phyloP scores from a whole-genome alignment of 1,140 invertebrate species.

The Pseudomyrmex flavicornis region DNA sequence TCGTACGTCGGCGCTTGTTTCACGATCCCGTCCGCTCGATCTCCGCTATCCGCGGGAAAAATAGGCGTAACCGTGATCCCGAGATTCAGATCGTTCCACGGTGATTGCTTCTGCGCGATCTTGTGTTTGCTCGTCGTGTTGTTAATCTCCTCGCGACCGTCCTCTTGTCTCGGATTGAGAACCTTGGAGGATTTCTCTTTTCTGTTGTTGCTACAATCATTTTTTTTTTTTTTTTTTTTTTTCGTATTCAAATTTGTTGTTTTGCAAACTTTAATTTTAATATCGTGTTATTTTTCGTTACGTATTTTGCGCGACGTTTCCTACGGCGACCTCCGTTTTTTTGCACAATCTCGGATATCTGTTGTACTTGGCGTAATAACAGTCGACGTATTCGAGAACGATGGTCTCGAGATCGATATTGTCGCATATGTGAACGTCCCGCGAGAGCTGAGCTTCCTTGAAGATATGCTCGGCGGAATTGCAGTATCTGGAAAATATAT shows the following conservation, averaged over 20 bases:
- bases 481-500: constrained; percentile 83
- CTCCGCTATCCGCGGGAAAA: constrained; percentile 46
- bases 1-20: neutral
- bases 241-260: no score
- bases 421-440: constrained; percentile 92
- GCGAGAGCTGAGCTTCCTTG: constrained; percentile 89
- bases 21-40: neutral
- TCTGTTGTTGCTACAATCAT: neutral
- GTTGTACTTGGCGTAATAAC: constrained; percentile 94
- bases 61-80: constrained; percentile 73
- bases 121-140: neutral
- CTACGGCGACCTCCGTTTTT: constrained; percentile 79
- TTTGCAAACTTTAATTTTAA: neutral
- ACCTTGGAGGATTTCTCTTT: constrained; percentile 2
- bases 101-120: neutral
- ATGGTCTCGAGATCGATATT: constrained; percentile 96
- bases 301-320: constrained; percentile 4
- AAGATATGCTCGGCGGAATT: constrained; percentile 87
- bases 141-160: neutral
- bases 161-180: neutral
- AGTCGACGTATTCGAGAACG: constrained; percentile 94
- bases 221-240: no score
- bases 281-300: constrained; percentile 14
- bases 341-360: constrained; percentile 93
- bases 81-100: constrained; percentile 59